A percentile compares a stretch with the other conserved stretches of the same genome.
Conservation (phyloP, 2,113 vertebrate genomes). For the Anolis carolinensis region DNA sequence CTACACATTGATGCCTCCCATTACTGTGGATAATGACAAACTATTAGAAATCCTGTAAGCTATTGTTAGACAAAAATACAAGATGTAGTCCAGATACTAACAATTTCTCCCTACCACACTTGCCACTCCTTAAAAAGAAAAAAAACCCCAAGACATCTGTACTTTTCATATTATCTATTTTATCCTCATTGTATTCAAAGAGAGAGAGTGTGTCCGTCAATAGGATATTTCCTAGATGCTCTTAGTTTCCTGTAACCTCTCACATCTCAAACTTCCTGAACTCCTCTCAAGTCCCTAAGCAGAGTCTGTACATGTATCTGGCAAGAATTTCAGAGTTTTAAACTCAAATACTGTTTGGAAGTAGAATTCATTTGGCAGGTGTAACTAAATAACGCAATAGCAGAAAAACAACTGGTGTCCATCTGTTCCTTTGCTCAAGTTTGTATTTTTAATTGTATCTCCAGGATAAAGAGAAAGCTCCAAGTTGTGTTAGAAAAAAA, state of each 20-base stretch:
- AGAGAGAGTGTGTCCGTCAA: too few relatives aligned
- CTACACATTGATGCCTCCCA: too few relatives aligned
- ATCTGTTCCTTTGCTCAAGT: constrained; percentile 43
- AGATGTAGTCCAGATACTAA: too few relatives aligned
- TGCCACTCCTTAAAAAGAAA: too few relatives aligned
- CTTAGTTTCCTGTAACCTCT: background rate
- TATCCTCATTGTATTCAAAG: too few relatives aligned
- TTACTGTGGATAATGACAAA: too few relatives aligned
- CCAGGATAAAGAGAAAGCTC: background rate
- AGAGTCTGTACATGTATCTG: accelerated
- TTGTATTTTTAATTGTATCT: constrained; percentile 31
- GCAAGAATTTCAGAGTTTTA: constrained; percentile 25
- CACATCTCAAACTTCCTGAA: background rate
- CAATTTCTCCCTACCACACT: too few relatives aligned
- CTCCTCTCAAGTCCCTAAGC: background rate
- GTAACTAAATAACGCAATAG: constrained; percentile 29
- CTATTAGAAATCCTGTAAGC: too few relatives aligned
- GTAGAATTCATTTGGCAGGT: constrained; percentile 49
- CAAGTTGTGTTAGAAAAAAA: accelerated
- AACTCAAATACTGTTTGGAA: constrained; percentile 6
- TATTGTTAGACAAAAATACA: too few relatives aligned
- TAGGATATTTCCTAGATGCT: too few relatives aligned
- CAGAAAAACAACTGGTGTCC: constrained; percentile 53
- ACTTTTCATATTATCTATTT: background rate
- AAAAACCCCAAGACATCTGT: too few relatives aligned